Evolutionary conservation across 2,888 invertebrate species (phyloP).

Genomic region (Drosophila dives): DNA sequence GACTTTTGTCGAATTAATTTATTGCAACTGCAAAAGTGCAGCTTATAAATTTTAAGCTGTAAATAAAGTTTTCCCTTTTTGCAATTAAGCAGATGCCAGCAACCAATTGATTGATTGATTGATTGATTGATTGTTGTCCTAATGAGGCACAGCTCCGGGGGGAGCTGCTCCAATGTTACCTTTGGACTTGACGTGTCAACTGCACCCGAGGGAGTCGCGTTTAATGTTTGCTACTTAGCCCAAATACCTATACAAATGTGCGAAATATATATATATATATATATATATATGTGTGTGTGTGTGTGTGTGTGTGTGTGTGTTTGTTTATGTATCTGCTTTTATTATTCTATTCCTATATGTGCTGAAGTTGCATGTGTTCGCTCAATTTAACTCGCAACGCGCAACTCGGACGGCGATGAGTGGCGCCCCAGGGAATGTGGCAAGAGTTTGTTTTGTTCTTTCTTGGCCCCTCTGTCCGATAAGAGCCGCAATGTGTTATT

Average conservation of each 20-base stretch:
- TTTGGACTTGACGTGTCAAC: conserved; percentile 51
- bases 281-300: neutral
- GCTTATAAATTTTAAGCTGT: neutral
- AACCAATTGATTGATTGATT: conserved; percentile 24
- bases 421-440: conserved; percentile 41
- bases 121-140: conserved; percentile 21
- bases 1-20: neutral
- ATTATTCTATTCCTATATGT: conserved; percentile 40
- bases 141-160: conserved; percentile 12
- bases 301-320: neutral
- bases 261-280: conserved; percentile 4
- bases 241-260: conserved; percentile 25
- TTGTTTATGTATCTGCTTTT: conserved; percentile 45
- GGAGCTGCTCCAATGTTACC: conserved; percentile 12
- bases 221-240: conserved; percentile 42
- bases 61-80: conserved; percentile 29
- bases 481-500: conserved; percentile 58
- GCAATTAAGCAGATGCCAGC: conserved; percentile 12
- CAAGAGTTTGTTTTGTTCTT: conserved; percentile 40
- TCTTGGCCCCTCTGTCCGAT: conserved; percentile 39
- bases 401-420: conserved; percentile 32
- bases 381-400: conserved; percentile 60
- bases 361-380: conserved; percentile 66
- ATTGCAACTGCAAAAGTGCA: neutral
- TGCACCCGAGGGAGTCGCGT: conserved; percentile 49